Conservation (phyloP, 1,140 invertebrate species). For the Campoletis sonorensis region DNA sequence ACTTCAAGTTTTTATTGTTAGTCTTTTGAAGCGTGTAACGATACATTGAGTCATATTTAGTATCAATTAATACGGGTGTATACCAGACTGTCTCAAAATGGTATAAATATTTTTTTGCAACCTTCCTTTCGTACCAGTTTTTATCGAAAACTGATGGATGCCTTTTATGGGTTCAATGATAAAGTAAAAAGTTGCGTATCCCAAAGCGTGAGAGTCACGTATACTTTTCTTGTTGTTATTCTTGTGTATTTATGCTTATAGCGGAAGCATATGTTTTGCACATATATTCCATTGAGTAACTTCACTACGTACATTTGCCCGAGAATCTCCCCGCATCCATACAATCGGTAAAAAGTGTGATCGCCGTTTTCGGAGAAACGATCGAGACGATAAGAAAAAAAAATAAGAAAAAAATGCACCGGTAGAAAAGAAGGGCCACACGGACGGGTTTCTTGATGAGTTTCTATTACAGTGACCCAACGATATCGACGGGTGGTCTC, state of each 20-base stretch:
- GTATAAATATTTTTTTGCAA: too few relatives aligned
- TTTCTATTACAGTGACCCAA: not conserved
- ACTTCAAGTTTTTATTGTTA: not conserved
- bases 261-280: not conserved
- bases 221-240: not conserved
- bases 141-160: too few relatives aligned
- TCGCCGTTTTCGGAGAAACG: not conserved
- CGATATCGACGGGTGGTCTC: not conserved
- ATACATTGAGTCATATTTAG: slow-evolving; percentile 49
- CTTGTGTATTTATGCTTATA: not conserved
- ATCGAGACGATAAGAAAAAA: not conserved
- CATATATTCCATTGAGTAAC: not conserved
- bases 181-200: too few relatives aligned
- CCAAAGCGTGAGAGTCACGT: too few relatives aligned
- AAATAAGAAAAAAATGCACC: not conserved
- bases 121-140: too few relatives aligned
- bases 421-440: not conserved
- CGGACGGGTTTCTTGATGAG: slow-evolving; percentile 2
- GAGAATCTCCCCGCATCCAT: not conserved
- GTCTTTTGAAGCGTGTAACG: not conserved
- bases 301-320: not conserved
- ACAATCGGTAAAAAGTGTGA: slow-evolving; percentile 1
- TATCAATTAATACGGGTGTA: slow-evolving; percentile 50
- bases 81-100: not conserved
- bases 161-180: too few relatives aligned